Percentiles rank a stretch among this genome's conserved stretches.
Evolutionary conservation across 2,888 invertebrate species (phyloP).

Genomic region (Drosophila greeni): DNA sequence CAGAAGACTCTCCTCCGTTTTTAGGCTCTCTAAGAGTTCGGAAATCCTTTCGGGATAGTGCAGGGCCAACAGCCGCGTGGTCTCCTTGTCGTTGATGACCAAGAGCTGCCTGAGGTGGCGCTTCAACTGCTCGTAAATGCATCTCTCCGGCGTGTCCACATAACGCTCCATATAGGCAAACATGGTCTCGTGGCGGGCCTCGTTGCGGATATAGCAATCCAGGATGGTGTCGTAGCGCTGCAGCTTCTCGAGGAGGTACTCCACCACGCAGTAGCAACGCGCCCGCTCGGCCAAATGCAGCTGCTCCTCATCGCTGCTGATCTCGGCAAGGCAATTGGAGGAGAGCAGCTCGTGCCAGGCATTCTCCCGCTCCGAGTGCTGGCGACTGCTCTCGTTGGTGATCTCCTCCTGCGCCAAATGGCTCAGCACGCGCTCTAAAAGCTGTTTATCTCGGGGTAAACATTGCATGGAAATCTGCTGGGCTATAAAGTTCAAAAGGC

Average conservation of each 20-base stretch:
- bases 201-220: conserved; percentile 84
- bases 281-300: conserved; percentile 83
- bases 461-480: conserved; percentile 81
- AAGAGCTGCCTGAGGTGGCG: conserved; percentile 80
- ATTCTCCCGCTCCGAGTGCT: conserved; percentile 85
- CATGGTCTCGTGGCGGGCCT: conserved; percentile 82
- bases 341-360: conserved; percentile 85
- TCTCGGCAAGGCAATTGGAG: conserved; percentile 82
- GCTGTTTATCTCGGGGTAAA: conserved; percentile 78
- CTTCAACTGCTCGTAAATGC: conserved; percentile 79
- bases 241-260: conserved; percentile 83
- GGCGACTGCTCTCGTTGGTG: conserved; percentile 77
- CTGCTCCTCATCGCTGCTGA: conserved; percentile 81
- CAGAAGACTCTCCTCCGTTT: conserved; percentile 66
- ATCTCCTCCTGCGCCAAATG: conserved; percentile 80
- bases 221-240: conserved; percentile 83
- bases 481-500: conserved; percentile 83
- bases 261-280: conserved; percentile 85
- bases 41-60: conserved; percentile 80
- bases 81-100: conserved; percentile 82
- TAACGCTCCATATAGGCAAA: conserved; percentile 81
- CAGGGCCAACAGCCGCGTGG: conserved; percentile 82
- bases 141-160: conserved; percentile 77
- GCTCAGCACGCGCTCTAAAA: conserved; percentile 83
- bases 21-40: conserved; percentile 77